phyloP scores from a whole-genome alignment of 2,888 invertebrate species.

The Scelioninae gen. 1 region DNA sequence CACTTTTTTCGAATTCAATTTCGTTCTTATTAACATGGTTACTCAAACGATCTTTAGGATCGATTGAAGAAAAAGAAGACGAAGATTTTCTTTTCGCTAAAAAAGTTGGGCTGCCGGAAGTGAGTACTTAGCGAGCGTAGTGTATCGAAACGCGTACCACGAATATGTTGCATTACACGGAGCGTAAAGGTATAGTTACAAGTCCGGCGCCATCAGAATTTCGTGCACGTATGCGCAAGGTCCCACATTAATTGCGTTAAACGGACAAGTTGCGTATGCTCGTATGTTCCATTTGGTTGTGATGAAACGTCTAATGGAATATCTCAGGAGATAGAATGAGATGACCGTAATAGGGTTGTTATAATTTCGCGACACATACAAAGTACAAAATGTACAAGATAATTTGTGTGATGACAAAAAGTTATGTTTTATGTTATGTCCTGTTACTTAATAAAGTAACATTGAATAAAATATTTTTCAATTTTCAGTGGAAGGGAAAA shows the following conservation, averaged over 20 bases:
- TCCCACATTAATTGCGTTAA: slow-evolving; percentile 80
- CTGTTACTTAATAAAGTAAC: too few species aligned
- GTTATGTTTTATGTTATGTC: too few species aligned
- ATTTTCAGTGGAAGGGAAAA: too few species aligned
- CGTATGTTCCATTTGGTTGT: slow-evolving; percentile 61
- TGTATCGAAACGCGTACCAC: slow-evolving; percentile 67
- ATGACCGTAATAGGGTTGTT: slow-evolving; percentile 33
- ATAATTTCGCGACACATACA: slow-evolving; percentile 12
- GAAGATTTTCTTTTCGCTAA: slow-evolving; percentile 58
- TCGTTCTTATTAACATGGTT: slow-evolving; percentile 59
- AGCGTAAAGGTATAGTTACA: slow-evolving; percentile 69
- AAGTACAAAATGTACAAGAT: slow-evolving; percentile 10
- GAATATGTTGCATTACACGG: slow-evolving; percentile 65
- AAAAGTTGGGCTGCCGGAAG: slow-evolving; percentile 64
- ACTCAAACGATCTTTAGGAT: slow-evolving; percentile 49
- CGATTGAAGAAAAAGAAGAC: slow-evolving; percentile 50
- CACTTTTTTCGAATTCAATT: slow-evolving; percentile 59
- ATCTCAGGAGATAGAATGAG: slow-evolving; percentile 34
- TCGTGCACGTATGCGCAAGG: slow-evolving; percentile 77
- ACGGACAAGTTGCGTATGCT: slow-evolving; percentile 78
- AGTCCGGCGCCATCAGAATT: slow-evolving; percentile 74
- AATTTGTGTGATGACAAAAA: too few species aligned
- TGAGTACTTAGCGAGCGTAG: slow-evolving; percentile 67
- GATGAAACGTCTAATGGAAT: slow-evolving; percentile 64
- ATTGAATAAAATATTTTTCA: too few species aligned